Conservation (phyloP, 2,113 vertebrate species). For the Sander vitreus region DNA sequence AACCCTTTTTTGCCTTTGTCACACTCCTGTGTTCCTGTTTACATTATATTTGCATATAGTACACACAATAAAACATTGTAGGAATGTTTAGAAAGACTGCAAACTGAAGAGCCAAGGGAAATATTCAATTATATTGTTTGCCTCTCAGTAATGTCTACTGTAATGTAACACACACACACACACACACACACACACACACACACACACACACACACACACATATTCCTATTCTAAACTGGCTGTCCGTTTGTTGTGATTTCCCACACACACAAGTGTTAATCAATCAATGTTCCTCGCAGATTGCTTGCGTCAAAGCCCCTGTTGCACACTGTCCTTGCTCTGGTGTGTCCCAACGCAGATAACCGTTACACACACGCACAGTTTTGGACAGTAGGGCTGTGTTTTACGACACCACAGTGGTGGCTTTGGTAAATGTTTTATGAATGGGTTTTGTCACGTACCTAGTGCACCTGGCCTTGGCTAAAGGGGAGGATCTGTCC, state of each 20-base stretch:
- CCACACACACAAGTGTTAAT: conserved; percentile 50
- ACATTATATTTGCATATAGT: background rate
- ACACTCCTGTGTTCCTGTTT: background rate
- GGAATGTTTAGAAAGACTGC: background rate
- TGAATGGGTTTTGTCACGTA: conserved; percentile 72
- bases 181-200: background rate
- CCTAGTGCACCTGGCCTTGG: conserved; percentile 62
- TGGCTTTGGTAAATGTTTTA: conserved; percentile 81
- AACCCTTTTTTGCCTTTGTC: background rate
- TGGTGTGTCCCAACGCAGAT: conserved; percentile 73
- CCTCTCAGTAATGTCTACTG: background rate
- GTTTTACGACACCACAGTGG: conserved; percentile 61
- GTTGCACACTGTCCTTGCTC: conserved; percentile 72
- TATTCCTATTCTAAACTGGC: background rate
- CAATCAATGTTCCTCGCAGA: conserved; percentile 41
- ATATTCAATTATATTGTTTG: background rate
- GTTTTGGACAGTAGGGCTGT: conserved; percentile 46
- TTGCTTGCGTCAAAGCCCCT: conserved; percentile 70
- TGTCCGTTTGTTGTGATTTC: conserved; percentile 62
- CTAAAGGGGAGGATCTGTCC: conserved; percentile 47
- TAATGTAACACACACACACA: background rate
- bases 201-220: background rate
- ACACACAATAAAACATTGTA: background rate
- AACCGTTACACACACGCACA: conserved; percentile 45
- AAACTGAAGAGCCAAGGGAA: conserved; percentile 1